phyloP scores from a whole-genome alignment of 2,797 vertebrate species.

The Galago senegalensis region DNA sequence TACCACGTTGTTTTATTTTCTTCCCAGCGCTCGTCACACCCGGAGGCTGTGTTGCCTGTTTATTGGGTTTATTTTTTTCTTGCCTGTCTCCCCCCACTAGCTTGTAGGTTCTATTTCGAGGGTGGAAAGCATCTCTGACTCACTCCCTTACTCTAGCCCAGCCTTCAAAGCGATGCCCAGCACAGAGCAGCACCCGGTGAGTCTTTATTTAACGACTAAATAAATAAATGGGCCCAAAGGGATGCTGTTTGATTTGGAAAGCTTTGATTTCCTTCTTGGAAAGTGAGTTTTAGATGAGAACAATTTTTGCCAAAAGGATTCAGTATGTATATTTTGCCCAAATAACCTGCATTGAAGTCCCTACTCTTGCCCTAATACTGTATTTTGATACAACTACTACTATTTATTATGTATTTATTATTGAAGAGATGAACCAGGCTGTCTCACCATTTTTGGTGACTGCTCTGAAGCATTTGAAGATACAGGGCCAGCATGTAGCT shows the following conservation, averaged over 20 bases:
- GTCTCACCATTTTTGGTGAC: not conserved
- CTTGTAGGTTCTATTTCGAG: not conserved
- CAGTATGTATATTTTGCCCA: not conserved
- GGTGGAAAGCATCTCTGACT: not conserved
- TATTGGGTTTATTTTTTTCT: constrained; percentile 37
- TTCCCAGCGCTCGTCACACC: not conserved
- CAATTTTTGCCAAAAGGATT: constrained; percentile 46
- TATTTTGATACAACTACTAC: not conserved
- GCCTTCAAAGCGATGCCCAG: not conserved
- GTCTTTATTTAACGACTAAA: constrained; percentile 18
- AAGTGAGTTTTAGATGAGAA: not conserved
- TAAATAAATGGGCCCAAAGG: not conserved
- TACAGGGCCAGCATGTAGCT: not conserved
- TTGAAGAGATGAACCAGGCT: not conserved
- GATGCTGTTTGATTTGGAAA: constrained; percentile 20
- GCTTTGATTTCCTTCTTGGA: constrained; percentile 60
- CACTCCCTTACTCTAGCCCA: not conserved
- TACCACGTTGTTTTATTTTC: not conserved
- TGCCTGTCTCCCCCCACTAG: not conserved
- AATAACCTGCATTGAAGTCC: not conserved
- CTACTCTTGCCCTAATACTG: not conserved
- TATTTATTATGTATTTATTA: not conserved
- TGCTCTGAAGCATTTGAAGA: not conserved
- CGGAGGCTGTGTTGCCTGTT: not conserved
- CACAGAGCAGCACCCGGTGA: not conserved